Conservation (phyloP, 2,113 vertebrate genomes). For the Ammodytes marinus region DNA sequence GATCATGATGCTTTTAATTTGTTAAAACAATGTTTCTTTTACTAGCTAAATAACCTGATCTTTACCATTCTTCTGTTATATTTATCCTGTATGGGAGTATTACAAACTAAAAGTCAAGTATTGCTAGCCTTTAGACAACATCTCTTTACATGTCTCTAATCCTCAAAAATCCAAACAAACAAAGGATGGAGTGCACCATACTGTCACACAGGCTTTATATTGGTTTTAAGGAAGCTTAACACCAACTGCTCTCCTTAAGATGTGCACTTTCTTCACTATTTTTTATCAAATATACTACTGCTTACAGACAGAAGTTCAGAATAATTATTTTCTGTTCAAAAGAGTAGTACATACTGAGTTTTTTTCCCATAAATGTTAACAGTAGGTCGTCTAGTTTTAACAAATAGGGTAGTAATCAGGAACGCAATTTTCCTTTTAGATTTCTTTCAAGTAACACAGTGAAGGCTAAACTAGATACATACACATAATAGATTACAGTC, state of each 20-base stretch:
- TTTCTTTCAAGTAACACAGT: background rate
- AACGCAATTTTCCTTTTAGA: background rate
- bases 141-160: slow-evolving; percentile 52
- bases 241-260: slow-evolving; percentile 28
- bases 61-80: slow-evolving; percentile 8
- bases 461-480: background rate
- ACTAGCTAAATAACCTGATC: background rate
- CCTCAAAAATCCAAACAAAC: slow-evolving; percentile 46
- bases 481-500: background rate
- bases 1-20: background rate
- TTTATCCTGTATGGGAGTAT: slow-evolving; percentile 17
- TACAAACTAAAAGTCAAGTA: slow-evolving; percentile 37
- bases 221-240: slow-evolving; percentile 51
- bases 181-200: slow-evolving; percentile 32
- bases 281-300: slow-evolving; percentile 47
- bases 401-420: background rate
- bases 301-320: slow-evolving; percentile 7
- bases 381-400: slow-evolving; percentile 6
- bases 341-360: background rate
- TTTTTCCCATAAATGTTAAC: slow-evolving; percentile 1
- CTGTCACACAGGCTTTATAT: slow-evolving; percentile 57
- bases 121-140: slow-evolving; percentile 37
- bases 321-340: no score
- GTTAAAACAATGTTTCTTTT: background rate
- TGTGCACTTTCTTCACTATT: slow-evolving; percentile 24